A percentile compares a stretch with the other conserved stretches of the same genome.
These are phyloP conservation scores for Megalops cyprinoides DNA, from an alignment of 2,797 vertebrate genomes.

Conservation along the genomic window DNA sequence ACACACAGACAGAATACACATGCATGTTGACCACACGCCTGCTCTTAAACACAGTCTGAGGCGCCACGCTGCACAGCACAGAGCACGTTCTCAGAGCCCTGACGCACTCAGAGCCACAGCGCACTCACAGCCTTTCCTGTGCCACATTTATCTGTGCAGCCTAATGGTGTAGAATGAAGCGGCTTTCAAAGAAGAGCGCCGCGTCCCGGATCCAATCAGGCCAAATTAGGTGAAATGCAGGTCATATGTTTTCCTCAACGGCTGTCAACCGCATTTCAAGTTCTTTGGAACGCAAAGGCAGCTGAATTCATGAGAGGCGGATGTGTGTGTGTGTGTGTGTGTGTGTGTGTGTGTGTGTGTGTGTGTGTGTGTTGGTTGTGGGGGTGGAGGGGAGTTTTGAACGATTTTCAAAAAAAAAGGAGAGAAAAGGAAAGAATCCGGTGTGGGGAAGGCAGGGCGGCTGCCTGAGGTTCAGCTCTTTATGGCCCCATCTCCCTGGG, in stretches of 20 bases:
- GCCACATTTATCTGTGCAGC: background rate
- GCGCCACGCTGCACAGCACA: too few species aligned
- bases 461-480: background rate
- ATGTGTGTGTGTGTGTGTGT: background rate
- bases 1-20: too few species aligned
- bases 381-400: conserved; percentile 20
- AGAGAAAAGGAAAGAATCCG: conserved; percentile 3
- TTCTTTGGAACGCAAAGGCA: conserved; percentile 3
- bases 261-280: conserved; percentile 1
- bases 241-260: conserved; percentile 8
- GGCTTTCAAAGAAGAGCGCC: background rate
- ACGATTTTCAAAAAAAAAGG: conserved; percentile 22
- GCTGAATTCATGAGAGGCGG: background rate
- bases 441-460: background rate
- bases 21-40: too few species aligned
- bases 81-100: too few species aligned
- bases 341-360: background rate
- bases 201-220: background rate
- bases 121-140: background rate
- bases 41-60: too few species aligned
- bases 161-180: background rate
- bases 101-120: too few species aligned
- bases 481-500: background rate
- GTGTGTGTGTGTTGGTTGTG: too few species aligned
- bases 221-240: background rate